A percentile compares a stretch with the other conserved stretches of the same genome.
phyloP scores from a whole-genome alignment of 2,888 invertebrate species.

The Lycia hirtaria region DNA sequence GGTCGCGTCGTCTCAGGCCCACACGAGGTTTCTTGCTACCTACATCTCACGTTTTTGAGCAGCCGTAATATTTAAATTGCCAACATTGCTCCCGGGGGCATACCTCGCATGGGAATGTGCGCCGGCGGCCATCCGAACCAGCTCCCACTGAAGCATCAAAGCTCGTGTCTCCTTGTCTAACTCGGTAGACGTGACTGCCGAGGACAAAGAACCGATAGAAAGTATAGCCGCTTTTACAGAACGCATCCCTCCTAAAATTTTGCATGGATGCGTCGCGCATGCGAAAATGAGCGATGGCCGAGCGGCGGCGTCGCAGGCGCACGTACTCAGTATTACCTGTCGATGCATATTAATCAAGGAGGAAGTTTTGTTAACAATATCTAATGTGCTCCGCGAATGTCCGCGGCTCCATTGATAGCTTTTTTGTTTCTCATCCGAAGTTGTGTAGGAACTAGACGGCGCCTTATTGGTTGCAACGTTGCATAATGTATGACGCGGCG shows the following conservation, averaged over 20 bases:
- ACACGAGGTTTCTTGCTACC: constrained; percentile 80
- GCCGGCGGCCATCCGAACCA: constrained; percentile 78
- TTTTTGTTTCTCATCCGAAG: constrained; percentile 66
- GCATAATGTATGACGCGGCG: constrained; percentile 72
- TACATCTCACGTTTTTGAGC: constrained; percentile 84
- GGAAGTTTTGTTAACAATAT: constrained; percentile 86
- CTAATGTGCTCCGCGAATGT: constrained; percentile 78
- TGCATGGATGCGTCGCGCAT: constrained; percentile 83
- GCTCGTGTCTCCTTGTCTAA: constrained; percentile 74
- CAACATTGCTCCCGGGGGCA: constrained; percentile 82
- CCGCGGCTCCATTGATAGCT: constrained; percentile 79
- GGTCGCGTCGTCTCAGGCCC: constrained; percentile 71
- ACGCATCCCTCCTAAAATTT: constrained; percentile 85
- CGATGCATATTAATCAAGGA: constrained; percentile 83
- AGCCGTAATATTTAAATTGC: constrained; percentile 84
- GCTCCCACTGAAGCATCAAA: constrained; percentile 77
- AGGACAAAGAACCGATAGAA: constrained; percentile 75
- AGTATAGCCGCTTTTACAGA: constrained; percentile 74
- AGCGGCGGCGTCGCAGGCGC: constrained; percentile 64
- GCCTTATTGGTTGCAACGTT: constrained; percentile 71
- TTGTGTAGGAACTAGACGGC: constrained; percentile 60
- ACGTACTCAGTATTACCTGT: constrained; percentile 80
- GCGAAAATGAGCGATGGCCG: constrained; percentile 64
- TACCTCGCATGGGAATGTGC: constrained; percentile 83
- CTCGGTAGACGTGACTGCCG: constrained; percentile 54